A percentile compares a stretch with the other conserved stretches of the same genome.
phyloP scores from a whole-genome alignment of 2,797 vertebrate genomes.

The Siniperca undulata region DNA sequence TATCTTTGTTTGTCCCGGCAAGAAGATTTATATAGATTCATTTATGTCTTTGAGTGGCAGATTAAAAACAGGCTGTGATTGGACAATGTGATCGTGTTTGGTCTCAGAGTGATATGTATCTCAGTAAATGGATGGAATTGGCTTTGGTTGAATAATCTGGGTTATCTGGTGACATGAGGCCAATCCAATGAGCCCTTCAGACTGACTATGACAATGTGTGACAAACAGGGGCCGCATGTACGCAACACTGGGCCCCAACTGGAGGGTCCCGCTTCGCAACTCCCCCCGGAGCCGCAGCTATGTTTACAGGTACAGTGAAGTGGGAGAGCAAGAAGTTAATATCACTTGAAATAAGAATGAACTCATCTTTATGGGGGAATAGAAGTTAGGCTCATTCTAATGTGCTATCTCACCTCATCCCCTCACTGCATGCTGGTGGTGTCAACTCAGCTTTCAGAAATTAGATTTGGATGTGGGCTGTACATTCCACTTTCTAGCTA shows the following conservation, averaged over 20 bases:
- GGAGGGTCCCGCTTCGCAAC: conserved; percentile 93
- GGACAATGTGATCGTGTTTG: neutral
- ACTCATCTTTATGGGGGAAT: neutral
- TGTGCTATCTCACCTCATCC: conserved; percentile 17
- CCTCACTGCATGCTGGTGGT: conserved; percentile 27
- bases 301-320: conserved; percentile 91
- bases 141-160: neutral
- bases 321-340: neutral
- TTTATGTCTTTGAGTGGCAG: neutral
- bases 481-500: neutral
- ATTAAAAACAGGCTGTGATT: neutral
- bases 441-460: neutral
- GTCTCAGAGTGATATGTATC: neutral
- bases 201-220: conserved; percentile 78
- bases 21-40: neutral
- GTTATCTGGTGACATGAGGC: neutral
- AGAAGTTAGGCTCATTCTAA: neutral
- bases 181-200: conserved; percentile 8
- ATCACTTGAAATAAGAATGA: neutral
- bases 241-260: conserved; percentile 96
- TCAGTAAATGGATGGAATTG: conserved; percentile 5
- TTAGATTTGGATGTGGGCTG: neutral
- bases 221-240: conserved; percentile 95
- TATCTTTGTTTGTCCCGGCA: conserved; percentile 31
- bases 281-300: conserved; percentile 93